phyloP scores from a whole-genome alignment of 2,797 vertebrate species.

The Chiroxiphia lanceolata region DNA sequence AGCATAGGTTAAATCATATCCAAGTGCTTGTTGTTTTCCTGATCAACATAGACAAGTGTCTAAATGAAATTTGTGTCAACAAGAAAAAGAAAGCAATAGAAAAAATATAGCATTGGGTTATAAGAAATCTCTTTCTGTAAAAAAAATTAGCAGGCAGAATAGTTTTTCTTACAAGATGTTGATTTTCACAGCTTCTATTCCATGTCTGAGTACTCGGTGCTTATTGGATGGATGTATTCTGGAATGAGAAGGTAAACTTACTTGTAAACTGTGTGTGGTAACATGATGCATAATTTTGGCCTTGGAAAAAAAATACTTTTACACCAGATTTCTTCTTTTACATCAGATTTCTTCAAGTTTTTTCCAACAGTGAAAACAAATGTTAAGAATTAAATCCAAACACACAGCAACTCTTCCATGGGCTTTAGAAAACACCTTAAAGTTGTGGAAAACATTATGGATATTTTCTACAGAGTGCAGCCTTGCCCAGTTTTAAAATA shows the following conservation, averaged over 20 bases:
- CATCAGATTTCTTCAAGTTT: neutral
- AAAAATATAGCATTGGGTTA: neutral
- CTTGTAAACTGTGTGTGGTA: neutral
- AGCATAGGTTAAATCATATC: neutral
- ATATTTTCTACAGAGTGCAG: neutral
- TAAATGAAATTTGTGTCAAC: neutral
- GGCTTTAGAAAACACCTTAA: neutral
- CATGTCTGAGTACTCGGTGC: neutral
- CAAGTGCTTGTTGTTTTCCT: neutral
- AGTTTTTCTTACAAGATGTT: neutral
- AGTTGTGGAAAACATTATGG: neutral
- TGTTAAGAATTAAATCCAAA: neutral
- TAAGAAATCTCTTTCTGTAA: neutral
- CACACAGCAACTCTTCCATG: neutral
- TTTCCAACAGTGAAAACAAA: neutral
- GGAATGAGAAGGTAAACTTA: neutral
- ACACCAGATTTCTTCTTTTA: neutral
- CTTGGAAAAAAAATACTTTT: neutral
- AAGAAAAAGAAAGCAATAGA: neutral
- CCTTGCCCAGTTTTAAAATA: neutral
- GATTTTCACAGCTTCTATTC: neutral
- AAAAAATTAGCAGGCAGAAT: neutral
- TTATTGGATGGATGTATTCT: neutral
- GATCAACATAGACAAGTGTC: neutral
- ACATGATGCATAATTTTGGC: neutral